phyloP scores from a whole-genome alignment of 1,140 invertebrate genomes.

The Hirudo medicinalis region DNA sequence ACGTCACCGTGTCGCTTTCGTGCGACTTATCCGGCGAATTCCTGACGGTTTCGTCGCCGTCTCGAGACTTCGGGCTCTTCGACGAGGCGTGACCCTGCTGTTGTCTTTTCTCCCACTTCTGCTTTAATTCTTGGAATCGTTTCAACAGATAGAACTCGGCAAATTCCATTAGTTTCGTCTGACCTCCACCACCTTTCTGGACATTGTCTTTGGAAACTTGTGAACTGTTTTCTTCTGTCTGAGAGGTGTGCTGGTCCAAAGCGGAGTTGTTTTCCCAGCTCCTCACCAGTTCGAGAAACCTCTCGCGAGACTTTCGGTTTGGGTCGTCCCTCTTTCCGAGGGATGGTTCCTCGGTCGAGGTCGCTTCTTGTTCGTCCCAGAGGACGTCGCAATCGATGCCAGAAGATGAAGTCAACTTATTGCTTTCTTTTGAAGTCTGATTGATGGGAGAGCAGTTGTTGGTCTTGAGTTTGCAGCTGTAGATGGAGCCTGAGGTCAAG shows the following conservation, averaged over 20 bases:
- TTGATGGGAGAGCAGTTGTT: background rate
- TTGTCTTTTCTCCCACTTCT: constrained; percentile 19
- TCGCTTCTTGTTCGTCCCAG: background rate
- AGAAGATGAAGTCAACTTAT: constrained; percentile 3
- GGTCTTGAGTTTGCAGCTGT: background rate
- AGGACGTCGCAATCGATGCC: constrained; percentile 13
- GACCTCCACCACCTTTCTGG: background rate
- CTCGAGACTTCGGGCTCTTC: too few species aligned
- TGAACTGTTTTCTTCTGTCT: background rate
- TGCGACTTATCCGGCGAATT: too few species aligned
- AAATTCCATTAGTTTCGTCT: constrained; percentile 4
- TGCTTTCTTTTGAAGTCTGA: background rate
- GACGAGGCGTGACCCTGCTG: background rate
- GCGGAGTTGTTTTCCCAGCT: constrained; percentile 16
- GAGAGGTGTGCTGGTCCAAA: too few species aligned
- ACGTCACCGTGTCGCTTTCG: too few species aligned
- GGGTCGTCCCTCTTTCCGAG: constrained; percentile 26
- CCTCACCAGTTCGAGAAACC: constrained; percentile 21
- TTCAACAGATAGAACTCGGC: constrained; percentile 16
- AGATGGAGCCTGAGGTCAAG: background rate
- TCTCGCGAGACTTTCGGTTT: constrained; percentile 23
- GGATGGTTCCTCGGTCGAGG: background rate
- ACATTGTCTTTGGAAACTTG: background rate
- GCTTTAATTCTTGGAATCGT: constrained; percentile 21
- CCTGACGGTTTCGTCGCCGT: too few species aligned